These are phyloP conservation scores for Scophthalmus maximus DNA, from an alignment of 2,113 vertebrate genomes.

Conservation along the genomic window DNA sequence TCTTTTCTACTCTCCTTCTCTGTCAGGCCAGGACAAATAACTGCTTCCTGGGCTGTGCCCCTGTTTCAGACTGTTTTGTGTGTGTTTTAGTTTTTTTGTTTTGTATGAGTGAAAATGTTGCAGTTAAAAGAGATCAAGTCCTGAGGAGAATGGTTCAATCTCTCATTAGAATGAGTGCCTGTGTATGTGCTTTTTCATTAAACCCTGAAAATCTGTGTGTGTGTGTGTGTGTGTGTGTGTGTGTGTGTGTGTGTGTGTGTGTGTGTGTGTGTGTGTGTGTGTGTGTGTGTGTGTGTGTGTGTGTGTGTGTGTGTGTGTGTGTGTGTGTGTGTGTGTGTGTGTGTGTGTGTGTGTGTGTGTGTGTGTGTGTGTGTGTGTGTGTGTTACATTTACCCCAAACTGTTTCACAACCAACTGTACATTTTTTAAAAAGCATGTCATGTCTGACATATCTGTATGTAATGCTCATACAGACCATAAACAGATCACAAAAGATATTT, in stretches of 20 bases:
- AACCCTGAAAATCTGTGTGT: too few species aligned
- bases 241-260: not conserved
- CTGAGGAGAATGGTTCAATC: too few species aligned
- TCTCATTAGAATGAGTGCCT: too few species aligned
- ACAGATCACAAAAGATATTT: not conserved
- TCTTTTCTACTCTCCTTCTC: not conserved
- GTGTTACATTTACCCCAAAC: not conserved
- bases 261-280: not conserved
- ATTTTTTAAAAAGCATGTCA: not conserved
- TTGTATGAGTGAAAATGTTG: slow-evolving; percentile 3
- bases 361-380: not conserved
- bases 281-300: not conserved
- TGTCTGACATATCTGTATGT: too few species aligned
- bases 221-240: not conserved
- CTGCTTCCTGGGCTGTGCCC: too few species aligned
- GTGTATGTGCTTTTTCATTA: too few species aligned
- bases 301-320: not conserved
- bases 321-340: not conserved
- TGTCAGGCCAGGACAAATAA: not conserved
- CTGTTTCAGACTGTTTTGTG: slow-evolving; percentile 5
- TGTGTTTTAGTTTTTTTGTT: slow-evolving; percentile 14
- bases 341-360: not conserved
- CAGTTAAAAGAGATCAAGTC: not conserved
- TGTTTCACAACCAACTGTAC: too few species aligned
- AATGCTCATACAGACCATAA: not conserved